Percentiles rank a stretch among this genome's conserved stretches.
Conservation (phyloP, 2,113 vertebrate genomes). For the Acanthochromis polyacanthus region DNA sequence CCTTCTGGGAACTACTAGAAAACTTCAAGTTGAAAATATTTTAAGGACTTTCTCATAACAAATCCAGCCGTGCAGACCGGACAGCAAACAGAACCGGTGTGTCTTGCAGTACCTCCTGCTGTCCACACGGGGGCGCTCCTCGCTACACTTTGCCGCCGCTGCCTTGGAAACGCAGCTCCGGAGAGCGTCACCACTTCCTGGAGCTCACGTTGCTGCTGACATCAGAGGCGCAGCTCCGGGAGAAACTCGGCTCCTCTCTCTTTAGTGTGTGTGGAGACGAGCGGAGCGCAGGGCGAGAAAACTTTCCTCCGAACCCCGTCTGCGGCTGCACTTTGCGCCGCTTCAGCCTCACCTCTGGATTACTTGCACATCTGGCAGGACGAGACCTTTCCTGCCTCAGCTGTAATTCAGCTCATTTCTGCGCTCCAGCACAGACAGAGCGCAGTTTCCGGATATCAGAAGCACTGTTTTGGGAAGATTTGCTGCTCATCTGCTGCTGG, state of each 20-base stretch:
- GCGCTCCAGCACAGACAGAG: conserved; percentile 41
- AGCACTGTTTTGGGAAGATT: conserved; percentile 59
- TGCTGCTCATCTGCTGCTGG: conserved; percentile 57
- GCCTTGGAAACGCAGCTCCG: conserved; percentile 54
- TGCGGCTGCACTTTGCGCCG: conserved; percentile 6
- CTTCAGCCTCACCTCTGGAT: conserved; percentile 57
- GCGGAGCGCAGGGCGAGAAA: conserved; percentile 58
- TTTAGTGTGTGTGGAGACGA: conserved; percentile 56
- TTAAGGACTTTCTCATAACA: no score
- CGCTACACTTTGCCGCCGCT: background rate
- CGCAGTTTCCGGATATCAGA: conserved; percentile 79
- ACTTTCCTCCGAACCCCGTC: conserved; percentile 73
- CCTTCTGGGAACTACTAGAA: no score
- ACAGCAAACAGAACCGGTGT: no score
- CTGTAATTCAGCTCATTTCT: conserved; percentile 47
- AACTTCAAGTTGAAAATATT: no score
- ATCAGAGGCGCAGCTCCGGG: conserved; percentile 78
- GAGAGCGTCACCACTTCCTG: conserved; percentile 82
- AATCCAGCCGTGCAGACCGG: no score
- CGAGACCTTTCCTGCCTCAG: conserved; percentile 15
- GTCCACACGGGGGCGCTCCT: conserved; percentile 41
- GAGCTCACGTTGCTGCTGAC: conserved; percentile 79
- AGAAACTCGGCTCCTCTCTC: conserved; percentile 53
- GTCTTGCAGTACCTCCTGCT: background rate
- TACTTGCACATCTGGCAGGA: conserved; percentile 49